Conservation (phyloP, 2,888 invertebrate genomes). For the Eremobia ochroleuca region DNA sequence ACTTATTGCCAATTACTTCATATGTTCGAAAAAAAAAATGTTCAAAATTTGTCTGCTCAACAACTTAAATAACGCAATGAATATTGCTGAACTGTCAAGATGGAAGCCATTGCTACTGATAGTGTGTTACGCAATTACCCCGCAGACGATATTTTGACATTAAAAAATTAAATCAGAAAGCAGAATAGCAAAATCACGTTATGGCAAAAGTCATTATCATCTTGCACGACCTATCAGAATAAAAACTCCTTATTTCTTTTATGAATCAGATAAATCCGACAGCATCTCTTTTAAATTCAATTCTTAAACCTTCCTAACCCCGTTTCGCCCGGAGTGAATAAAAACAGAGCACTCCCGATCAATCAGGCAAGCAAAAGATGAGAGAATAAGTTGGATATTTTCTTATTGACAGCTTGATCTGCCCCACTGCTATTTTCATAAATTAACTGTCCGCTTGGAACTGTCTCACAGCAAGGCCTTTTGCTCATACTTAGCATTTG, state of each 20-base stretch:
- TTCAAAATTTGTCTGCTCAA: too few relatives aligned
- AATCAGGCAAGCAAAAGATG: conserved; percentile 22
- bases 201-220: neutral
- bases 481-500: too few relatives aligned
- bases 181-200: neutral
- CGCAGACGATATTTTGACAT: too few relatives aligned
- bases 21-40: too few relatives aligned
- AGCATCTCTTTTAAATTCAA: conserved; percentile 53
- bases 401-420: conserved; percentile 12
- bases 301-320: conserved; percentile 35
- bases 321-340: conserved; percentile 37
- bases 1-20: too few relatives aligned
- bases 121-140: too few relatives aligned
- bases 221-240: neutral
- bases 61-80: too few relatives aligned
- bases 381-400: conserved; percentile 26
- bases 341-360: conserved; percentile 52
- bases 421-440: conserved; percentile 13
- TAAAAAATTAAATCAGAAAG: neutral
- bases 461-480: neutral
- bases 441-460: neutral
- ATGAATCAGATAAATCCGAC: conserved; percentile 36
- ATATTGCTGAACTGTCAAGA: too few relatives aligned
- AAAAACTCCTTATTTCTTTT: conserved; percentile 30
- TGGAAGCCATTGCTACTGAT: too few relatives aligned